Percentiles rank a stretch among this genome's conserved stretches.
phyloP scores from a whole-genome alignment of 2,797 vertebrate species.

The Mustela erminea region DNA sequence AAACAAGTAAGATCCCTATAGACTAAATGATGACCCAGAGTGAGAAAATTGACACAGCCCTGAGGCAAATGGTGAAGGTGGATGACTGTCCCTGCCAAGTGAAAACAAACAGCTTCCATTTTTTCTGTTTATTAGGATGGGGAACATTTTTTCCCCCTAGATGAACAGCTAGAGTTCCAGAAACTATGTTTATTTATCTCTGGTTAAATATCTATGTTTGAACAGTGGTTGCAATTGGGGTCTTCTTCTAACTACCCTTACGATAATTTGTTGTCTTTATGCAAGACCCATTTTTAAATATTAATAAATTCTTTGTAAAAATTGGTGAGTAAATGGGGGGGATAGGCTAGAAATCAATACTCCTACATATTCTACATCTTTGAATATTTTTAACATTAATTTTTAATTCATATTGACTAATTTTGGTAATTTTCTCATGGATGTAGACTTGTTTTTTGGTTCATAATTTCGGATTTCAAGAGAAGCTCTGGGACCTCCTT shows the following conservation, averaged over 20 bases:
- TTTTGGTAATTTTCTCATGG: background rate
- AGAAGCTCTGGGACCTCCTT: background rate
- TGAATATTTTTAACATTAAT: background rate
- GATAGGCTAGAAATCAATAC: background rate
- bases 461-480: background rate
- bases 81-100: background rate
- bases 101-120: background rate
- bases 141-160: background rate
- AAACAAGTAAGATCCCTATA: background rate
- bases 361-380: background rate
- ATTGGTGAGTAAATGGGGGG: background rate
- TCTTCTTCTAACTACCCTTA: background rate
- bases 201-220: background rate
- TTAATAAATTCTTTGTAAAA: background rate
- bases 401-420: background rate
- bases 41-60: background rate
- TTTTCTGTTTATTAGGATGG: background rate
- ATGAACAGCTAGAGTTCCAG: background rate
- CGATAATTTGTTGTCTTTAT: background rate
- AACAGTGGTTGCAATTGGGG: background rate
- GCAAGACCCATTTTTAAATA: background rate
- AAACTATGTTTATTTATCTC: background rate
- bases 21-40: background rate
- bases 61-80: background rate
- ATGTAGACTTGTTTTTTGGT: background rate